Conservation (phyloP, 2,113 vertebrate species). For the Chaetodon trifascialis region DNA sequence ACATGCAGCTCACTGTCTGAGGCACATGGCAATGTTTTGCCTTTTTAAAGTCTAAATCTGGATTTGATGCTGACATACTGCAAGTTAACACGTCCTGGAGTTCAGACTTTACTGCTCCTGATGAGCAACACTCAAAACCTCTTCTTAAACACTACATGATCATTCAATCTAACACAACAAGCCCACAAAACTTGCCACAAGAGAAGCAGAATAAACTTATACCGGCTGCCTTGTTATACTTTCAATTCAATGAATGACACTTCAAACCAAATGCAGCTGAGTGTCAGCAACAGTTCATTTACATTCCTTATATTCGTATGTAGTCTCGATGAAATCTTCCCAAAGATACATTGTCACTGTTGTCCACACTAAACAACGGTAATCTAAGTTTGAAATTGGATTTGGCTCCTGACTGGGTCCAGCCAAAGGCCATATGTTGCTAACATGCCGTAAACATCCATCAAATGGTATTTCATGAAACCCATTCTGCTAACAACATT, state of each 20-base stretch:
- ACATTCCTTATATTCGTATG: background rate
- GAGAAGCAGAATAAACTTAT: background rate
- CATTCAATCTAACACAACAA: background rate
- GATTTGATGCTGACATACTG: background rate
- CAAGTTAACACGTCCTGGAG: background rate
- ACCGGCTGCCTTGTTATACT: background rate
- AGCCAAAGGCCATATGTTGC: slow-evolving; percentile 60
- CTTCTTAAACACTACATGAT: background rate
- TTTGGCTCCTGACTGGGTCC: slow-evolving; percentile 43
- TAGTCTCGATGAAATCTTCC: background rate
- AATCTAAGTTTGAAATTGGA: slow-evolving; percentile 60
- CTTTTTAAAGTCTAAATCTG: slow-evolving; percentile 6
- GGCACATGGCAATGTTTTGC: background rate
- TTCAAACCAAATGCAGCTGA: background rate
- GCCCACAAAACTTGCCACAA: background rate
- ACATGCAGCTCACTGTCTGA: background rate
- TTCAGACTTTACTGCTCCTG: background rate
- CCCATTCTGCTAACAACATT: slow-evolving; percentile 63
- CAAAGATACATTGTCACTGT: slow-evolving; percentile 18
- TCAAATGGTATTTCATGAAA: slow-evolving; percentile 68
- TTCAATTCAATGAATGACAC: background rate
- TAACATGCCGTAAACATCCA: slow-evolving; percentile 71
- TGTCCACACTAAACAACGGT: slow-evolving; percentile 25
- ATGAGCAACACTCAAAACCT: background rate
- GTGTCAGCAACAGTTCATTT: background rate